Percentiles rank a stretch among this genome's conserved stretches.
phyloP scores from a whole-genome alignment of 2,113 vertebrate species.

The Turnix velox region DNA sequence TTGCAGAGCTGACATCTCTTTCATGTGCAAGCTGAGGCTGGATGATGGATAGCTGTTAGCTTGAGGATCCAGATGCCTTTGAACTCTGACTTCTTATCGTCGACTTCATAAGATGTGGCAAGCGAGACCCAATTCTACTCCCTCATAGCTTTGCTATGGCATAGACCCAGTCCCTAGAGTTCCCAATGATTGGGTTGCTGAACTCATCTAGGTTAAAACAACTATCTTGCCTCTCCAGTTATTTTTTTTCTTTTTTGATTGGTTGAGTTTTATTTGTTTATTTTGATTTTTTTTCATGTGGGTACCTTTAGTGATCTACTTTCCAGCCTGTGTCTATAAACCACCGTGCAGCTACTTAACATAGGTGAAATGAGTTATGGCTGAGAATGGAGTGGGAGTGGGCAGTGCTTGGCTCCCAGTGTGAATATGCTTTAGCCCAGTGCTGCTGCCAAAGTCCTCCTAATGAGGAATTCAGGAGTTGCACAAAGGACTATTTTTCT shows the following conservation, averaged over 20 bases:
- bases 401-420: not conserved
- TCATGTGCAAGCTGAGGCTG: not conserved
- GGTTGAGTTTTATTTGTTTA: no score
- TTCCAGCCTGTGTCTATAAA: not conserved
- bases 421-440: not conserved
- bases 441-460: not conserved
- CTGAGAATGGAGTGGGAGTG: not conserved
- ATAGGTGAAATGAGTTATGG: not conserved
- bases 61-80: not conserved
- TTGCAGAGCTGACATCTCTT: not conserved
- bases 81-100: not conserved
- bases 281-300: accelerated
- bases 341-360: no score
- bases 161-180: not conserved
- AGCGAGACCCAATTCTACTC: not conserved
- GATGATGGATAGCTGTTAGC: not conserved
- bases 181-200: not conserved
- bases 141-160: not conserved
- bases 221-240: not conserved
- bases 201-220: not conserved
- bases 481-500: not conserved
- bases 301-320: not conserved
- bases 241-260: not conserved
- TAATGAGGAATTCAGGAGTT: not conserved
- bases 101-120: not conserved